These are phyloP conservation scores for Eudasyphora cyanicolor DNA, from an alignment of 2,888 invertebrate genomes.

Conservation along the genomic window DNA sequence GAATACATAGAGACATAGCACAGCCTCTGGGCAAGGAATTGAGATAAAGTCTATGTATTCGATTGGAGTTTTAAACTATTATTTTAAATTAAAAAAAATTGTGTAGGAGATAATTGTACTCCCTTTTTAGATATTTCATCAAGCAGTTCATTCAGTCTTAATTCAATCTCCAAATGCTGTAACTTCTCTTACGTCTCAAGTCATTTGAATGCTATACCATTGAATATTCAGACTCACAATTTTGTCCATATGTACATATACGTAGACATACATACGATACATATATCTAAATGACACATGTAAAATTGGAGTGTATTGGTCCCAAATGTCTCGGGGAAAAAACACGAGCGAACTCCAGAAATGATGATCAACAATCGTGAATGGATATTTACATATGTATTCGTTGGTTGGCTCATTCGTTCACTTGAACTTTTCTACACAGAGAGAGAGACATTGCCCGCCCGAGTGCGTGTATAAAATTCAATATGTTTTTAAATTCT, in stretches of 20 bases:
- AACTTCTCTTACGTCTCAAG: too few relatives aligned
- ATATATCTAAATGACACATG: background rate
- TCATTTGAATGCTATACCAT: too few relatives aligned
- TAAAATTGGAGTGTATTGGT: background rate
- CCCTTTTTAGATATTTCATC: too few relatives aligned
- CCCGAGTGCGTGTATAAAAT: background rate
- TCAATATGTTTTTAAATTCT: background rate
- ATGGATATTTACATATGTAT: background rate
- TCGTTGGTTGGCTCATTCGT: background rate
- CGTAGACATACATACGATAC: background rate
- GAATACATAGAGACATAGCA: too few relatives aligned
- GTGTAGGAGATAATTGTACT: too few relatives aligned
- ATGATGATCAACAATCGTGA: background rate
- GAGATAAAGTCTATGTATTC: too few relatives aligned
- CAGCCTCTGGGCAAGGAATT: too few relatives aligned
- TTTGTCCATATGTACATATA: background rate
- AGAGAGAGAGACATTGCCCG: background rate
- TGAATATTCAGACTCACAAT: too few relatives aligned
- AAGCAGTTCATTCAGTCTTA: too few relatives aligned
- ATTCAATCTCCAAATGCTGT: too few relatives aligned
- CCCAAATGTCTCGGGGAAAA: constrained; percentile 2
- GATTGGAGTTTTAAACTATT: too few relatives aligned
- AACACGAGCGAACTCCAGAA: background rate
- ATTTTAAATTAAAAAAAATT: too few relatives aligned
- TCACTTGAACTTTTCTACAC: background rate